Evolutionary conservation across 2,888 invertebrate species (phyloP), one percentile per base, ranked within the genome.

Genomic region (Axea sp.): DNA sequence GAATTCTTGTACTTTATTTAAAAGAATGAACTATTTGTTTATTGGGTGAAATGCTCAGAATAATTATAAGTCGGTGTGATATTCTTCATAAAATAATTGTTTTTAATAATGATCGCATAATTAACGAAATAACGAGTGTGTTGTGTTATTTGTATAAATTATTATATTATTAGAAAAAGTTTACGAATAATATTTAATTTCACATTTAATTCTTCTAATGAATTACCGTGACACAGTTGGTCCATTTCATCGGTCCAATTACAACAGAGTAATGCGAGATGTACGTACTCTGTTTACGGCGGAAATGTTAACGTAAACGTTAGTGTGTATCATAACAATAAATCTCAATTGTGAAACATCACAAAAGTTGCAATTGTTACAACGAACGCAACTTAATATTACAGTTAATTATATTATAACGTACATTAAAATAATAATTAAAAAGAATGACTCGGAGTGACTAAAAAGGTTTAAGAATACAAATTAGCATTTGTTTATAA

Each of bases 161-260:
- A 35, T 11, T 19, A 19, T 37, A 30, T 57, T 64, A 71, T 57
- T 51, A 71, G 49, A 57, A 71, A 49, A 45, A 65, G 30, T 43
- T 15, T 65, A 11, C 28, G 28, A 72, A 62, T 72, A 65, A 59
- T 65, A 72, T 72, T 69, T 65, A 51, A 33, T 51, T 43, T 14
- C 49, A 37, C 43, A 57, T 71, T 71, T 62, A 55, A 62, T 64
- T 62, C 64, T 12, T 7, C 26, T 41, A 62, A 41, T 53, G 47
- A 24, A 67, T 68, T 59, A 26, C 17, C 22, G 28, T 47, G 35
- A 14, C 33, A 59, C 67, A 67, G 39, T 47, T 37, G 47, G 57
- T 45, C 31, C 24, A 55, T 55, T 65, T 51, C 35, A 28, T 41
- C 17, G 26, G 19, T 3, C 26, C 64, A 65, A 55, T 65, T 65